Base-by-base conservation (phyloP, 2,113 vertebrate genomes). In the Pampusana beccarii region DNA sequence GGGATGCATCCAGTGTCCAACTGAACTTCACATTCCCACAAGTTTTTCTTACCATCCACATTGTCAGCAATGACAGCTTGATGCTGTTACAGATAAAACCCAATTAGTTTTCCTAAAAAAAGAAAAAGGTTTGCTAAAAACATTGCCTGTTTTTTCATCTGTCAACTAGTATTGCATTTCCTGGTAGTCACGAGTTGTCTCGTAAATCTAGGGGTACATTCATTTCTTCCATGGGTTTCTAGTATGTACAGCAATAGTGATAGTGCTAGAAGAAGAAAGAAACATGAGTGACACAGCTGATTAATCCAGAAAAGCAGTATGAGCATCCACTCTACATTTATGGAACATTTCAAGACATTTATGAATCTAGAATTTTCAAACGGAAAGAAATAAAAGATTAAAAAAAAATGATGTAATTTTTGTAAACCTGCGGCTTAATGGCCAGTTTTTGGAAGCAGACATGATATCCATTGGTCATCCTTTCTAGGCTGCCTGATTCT, bases 121-220 rank as follows among this genome's bases (percentile, higher is more conserved):
- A 9, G 19, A 72, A 81, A 31, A 16, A 44, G 2, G 40, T 91
- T 80, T 86, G n/a, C 16, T 64, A 36, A 69, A 60, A 56, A 12
- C 1, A 4, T 24, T 62, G 5, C 4, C 12, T 46, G 7, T 50
- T 81, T 60, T 44, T 50, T 7, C 5, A 57, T 69, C 31, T 75
- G 11, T 2, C 3, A 34, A 3, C 14, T 54, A 36, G 9, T 28
- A n/a, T 4, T 6, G 0, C 3, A 14, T 69, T 67, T 85, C 11
- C 42, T 42, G 7, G 4, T 73, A 54, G 13, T 14, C 25, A 85
- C 5, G 4, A 53, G 2, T 28, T 40, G 5, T 60, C 9, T 44
- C 60, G 12, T 69, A 66, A 67, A 69, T 71, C 44, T 64, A 5
- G 62, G 18, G 4, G 4, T 28, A 25, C 13, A 42, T 66, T 44